Conservation (phyloP, 2,888 invertebrate genomes). For the Phyllotreta cruciferae region DNA sequence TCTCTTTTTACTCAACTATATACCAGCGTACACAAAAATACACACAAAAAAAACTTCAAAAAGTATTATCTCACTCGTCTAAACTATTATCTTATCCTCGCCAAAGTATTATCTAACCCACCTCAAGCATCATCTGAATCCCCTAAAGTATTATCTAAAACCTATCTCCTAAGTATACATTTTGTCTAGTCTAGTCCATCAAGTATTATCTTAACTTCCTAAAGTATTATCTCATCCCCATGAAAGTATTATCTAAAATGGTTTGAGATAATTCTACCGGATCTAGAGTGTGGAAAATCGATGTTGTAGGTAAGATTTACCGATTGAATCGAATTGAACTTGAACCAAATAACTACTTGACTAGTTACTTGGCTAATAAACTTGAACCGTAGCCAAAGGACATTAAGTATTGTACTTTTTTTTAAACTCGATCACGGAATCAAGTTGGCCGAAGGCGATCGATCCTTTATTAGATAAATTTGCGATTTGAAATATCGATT, state of each 20-base stretch:
- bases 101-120: too few species aligned
- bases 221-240: too few species aligned
- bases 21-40: not conserved
- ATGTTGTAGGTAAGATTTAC: not conserved
- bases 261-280: not conserved
- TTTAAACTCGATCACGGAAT: slow-evolving; percentile 11
- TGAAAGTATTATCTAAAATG: too few species aligned
- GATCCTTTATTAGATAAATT: slow-evolving; percentile 14
- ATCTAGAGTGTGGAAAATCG: not conserved
- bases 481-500: too few species aligned
- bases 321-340: slow-evolving; percentile 17
- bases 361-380: slow-evolving; percentile 10
- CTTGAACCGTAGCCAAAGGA: slow-evolving; percentile 27
- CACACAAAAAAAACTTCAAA: not conserved
- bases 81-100: too few species aligned
- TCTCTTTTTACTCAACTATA: slow-evolving; percentile 3
- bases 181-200: too few species aligned
- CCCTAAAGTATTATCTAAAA: too few species aligned
- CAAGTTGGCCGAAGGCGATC: slow-evolving; percentile 1
- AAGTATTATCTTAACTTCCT: too few species aligned
- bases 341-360: slow-evolving; percentile 19
- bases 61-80: too few species aligned
- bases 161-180: too few species aligned
- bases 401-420: slow-evolving; percentile 9
- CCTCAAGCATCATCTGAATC: too few species aligned